phyloP scores from a whole-genome alignment of 1,140 invertebrate species.

The Halotydeus destructor region DNA sequence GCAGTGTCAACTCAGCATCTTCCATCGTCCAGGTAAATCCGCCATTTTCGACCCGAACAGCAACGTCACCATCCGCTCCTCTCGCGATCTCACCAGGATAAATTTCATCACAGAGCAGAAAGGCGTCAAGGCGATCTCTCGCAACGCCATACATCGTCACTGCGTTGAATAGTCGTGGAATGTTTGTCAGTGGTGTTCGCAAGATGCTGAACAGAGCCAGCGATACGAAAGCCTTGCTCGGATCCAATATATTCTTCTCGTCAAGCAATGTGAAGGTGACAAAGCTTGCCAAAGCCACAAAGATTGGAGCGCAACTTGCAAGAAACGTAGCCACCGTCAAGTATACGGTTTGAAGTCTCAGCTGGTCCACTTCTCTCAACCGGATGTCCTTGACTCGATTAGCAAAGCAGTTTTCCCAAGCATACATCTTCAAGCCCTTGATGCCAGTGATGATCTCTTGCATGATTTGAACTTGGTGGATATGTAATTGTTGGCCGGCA shows the following conservation, averaged over 20 bases:
- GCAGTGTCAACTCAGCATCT: conserved; percentile 12
- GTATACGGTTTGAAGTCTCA: conserved; percentile 1
- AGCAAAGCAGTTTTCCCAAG: conserved; percentile 57
- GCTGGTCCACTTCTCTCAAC: conserved; percentile 17
- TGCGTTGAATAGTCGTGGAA: too few relatives aligned
- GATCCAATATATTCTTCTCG: conserved; percentile 23
- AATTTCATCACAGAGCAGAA: too few relatives aligned
- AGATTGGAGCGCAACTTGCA: conserved; percentile 15
- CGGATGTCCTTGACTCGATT: conserved; percentile 36
- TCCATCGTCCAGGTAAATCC: conserved; percentile 26
- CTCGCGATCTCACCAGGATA: conserved; percentile 16
- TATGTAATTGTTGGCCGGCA: too few relatives aligned
- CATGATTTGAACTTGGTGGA: too few relatives aligned
- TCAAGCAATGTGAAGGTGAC: too few relatives aligned
- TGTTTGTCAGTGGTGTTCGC: conserved; percentile 29
- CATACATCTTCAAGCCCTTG: conserved; percentile 45
- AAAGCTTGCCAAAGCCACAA: conserved; percentile 13
- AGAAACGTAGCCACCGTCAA: conserved; percentile 12
- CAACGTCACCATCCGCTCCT: conserved; percentile 14
- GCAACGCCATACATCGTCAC: too few relatives aligned
- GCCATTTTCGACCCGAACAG: conserved; percentile 26
- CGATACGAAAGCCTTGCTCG: conserved; percentile 33
- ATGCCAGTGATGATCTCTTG: conserved; percentile 36
- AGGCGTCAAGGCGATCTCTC: too few relatives aligned
- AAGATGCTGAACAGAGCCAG: conserved; percentile 32